Evolutionary conservation across 2,888 invertebrate species (phyloP), one percentile per base, ranked within the genome.

Genomic region (Eucera pruinosa): DNA sequence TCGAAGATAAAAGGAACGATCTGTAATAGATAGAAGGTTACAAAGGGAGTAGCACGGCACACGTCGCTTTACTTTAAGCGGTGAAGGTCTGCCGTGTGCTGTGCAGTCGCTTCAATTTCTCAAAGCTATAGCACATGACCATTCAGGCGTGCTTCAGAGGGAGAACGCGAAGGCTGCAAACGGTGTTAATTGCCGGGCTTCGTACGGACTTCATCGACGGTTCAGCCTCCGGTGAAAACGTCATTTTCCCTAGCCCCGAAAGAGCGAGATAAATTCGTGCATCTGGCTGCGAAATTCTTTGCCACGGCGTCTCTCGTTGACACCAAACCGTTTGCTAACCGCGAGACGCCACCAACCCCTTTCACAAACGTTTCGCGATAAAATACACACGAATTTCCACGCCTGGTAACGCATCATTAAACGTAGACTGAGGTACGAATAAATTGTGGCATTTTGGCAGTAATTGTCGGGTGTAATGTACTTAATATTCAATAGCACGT

Each of bases 101-200:
- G n/a, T n/a, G n/a, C n/a, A n/a, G n/a, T 62, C 58, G 60, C 70
- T 80, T 81, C 50, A 77, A 72, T 83, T 83, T 74, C 62, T 58
- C 79, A 72, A 83, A 77, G 81, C 65, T 45, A 39, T 43, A 74
- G 66, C 64, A 25, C 48, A 9, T 61, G 66, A 71, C 79, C 60
- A 81, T 83, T 81, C 77, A 75, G 50, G 25, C 79, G 67, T 48
- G 61, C 72, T 73, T 72, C 64, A 61, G 50, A 73, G 39, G 25
- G 6, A n/a, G 11, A 36, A 61, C 54, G 73, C 48, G 55, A 33
- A 41, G 67, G 60, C 45, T 65, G 73, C 70, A 73, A 70, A 81
- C 48, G 74, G 76, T 79, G 74, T 83, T 83, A 83, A 83, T 83
- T 83, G 72, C 76, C 67, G 66, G 48, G 61, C 39, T 64, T 64